Conservation (phyloP, 1,140 invertebrate species). For the Drosophila oshimai region DNA sequence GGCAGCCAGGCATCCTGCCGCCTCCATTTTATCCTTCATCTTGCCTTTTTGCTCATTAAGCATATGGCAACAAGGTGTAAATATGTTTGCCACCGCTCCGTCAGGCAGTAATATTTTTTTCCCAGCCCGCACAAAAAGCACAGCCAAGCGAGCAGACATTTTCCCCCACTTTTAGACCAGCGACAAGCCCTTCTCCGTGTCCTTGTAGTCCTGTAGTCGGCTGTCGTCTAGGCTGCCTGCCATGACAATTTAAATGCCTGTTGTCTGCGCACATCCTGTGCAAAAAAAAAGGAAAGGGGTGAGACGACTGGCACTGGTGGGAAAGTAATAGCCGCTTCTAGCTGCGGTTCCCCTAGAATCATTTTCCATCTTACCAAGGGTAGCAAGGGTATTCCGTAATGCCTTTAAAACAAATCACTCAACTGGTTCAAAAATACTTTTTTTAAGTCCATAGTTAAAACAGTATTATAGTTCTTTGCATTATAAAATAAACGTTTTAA, state of each 20-base stretch:
- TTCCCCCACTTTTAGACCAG: slow-evolving; percentile 8
- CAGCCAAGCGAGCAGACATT: slow-evolving; percentile 3
- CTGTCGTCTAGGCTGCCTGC: slow-evolving; percentile 45
- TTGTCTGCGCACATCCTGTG: slow-evolving; percentile 37
- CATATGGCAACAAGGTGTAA: slow-evolving; percentile 76
- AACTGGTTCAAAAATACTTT: neutral
- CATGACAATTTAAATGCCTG: slow-evolving; percentile 77
- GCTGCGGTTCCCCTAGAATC: slow-evolving; percentile 51
- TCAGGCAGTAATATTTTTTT: slow-evolving; percentile 44
- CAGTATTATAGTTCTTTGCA: too few relatives aligned
- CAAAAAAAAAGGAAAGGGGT: neutral
- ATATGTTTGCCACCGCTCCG: slow-evolving; percentile 46
- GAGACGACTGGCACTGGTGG: neutral
- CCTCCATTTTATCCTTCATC: slow-evolving; percentile 17
- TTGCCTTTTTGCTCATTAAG: slow-evolving; percentile 66
- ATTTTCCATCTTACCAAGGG: slow-evolving; percentile 8
- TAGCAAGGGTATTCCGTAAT: neutral
- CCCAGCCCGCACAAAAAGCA: slow-evolving; percentile 45
- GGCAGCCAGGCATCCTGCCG: slow-evolving; percentile 4
- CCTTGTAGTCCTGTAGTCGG: slow-evolving; percentile 40
- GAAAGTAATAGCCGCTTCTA: slow-evolving; percentile 65
- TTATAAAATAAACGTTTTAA: too few relatives aligned
- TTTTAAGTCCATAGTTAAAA: neutral
- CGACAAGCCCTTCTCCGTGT: slow-evolving; percentile 50
- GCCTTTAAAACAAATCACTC: neutral